Conservation (phyloP, 2,888 invertebrate species). For the Leptothorax acervorum region DNA sequence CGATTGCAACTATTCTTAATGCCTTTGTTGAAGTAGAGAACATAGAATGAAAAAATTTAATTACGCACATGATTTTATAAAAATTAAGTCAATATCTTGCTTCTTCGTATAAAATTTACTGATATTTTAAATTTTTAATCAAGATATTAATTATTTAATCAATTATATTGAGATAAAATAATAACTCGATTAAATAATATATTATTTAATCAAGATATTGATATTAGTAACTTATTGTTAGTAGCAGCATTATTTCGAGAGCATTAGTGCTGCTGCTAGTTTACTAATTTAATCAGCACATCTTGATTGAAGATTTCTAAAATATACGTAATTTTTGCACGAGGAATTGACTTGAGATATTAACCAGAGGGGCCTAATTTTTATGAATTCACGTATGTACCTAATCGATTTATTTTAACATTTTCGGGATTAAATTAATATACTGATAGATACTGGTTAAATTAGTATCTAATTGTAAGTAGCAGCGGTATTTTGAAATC, state of each 20-base stretch:
- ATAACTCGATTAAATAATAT: too few species aligned
- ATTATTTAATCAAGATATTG: background rate
- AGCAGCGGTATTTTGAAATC: background rate
- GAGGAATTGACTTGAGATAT: background rate
- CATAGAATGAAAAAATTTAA: background rate
- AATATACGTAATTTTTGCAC: background rate
- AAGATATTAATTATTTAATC: background rate
- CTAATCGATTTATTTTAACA: background rate
- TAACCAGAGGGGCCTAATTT: background rate
- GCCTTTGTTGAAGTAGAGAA: background rate
- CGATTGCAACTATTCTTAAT: background rate
- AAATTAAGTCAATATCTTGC: background rate
- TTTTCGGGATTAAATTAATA: background rate
- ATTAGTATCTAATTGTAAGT: background rate
- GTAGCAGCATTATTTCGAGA: background rate
- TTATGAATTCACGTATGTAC: background rate
- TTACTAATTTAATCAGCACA: background rate
- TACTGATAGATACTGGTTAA: background rate
- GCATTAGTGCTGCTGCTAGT: background rate
- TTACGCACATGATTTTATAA: background rate
- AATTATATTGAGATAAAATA: too few species aligned
- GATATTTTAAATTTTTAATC: background rate
- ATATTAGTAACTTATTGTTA: background rate
- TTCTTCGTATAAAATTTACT: background rate
- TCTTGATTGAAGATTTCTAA: background rate